These are phyloP conservation scores for Biston betularia DNA, from an alignment of 2,888 invertebrate species.

Conservation along the genomic window DNA sequence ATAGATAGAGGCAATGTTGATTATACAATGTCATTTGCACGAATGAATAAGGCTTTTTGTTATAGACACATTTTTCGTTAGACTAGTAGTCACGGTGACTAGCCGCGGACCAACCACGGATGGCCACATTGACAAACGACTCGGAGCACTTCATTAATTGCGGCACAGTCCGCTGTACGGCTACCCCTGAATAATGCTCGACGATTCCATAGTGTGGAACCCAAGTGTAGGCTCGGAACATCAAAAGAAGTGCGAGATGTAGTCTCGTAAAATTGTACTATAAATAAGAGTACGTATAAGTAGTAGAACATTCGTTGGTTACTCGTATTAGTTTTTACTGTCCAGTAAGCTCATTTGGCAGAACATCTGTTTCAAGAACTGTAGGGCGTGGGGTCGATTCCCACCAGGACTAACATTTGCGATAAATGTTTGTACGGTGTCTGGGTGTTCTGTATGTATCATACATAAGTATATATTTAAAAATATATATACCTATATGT, in stretches of 20 bases:
- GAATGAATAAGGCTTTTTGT: conserved; percentile 45
- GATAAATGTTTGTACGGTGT: no score
- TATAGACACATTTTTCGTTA: conserved; percentile 68
- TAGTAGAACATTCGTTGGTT: no score
- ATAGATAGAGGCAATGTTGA: no score
- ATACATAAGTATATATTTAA: no score
- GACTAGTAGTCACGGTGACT: conserved; percentile 67
- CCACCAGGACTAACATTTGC: no score
- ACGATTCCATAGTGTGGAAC: conserved; percentile 55
- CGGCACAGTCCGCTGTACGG: conserved; percentile 72
- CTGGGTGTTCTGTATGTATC: no score
- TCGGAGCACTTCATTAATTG: conserved; percentile 82
- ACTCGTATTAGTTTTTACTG: no score
- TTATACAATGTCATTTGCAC: not conserved
- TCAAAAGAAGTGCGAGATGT: conserved; percentile 4
- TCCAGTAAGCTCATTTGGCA: no score
- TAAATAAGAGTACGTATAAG: not conserved
- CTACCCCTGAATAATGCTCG: conserved; percentile 78
- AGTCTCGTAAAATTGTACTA: not conserved
- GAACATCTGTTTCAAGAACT: no score
- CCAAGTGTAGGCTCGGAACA: conserved; percentile 5
- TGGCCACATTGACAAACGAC: conserved; percentile 80
- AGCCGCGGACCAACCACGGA: conserved; percentile 55
- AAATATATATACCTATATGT: no score
- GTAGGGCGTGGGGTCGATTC: no score